Percentiles rank a stretch among this genome's conserved stretches.
Evolutionary conservation across 2,888 invertebrate genomes (phyloP).

Genomic region (Chymomyza procnemis): DNA sequence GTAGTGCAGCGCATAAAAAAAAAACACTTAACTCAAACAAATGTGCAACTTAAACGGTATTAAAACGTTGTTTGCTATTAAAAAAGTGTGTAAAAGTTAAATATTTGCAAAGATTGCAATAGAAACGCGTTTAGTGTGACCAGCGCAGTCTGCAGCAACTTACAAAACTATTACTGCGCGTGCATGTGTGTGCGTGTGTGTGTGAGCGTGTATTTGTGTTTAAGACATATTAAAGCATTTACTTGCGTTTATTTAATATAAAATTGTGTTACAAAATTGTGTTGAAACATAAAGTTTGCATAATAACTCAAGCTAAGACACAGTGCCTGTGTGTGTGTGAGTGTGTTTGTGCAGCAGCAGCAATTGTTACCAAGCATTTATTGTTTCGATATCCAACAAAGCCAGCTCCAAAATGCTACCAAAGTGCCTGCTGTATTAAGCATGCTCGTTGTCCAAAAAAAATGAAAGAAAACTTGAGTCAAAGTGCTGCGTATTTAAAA

Average conservation of each 20-base stretch:
- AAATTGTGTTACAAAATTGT: constrained; percentile 16
- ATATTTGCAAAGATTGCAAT: too few species aligned
- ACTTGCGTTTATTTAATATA: constrained; percentile 38
- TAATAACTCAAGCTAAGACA: constrained; percentile 35
- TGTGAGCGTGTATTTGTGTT: constrained; percentile 16
- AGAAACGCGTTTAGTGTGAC: neutral
- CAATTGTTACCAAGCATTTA: constrained; percentile 31
- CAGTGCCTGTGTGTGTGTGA: constrained; percentile 28
- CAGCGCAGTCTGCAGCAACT: constrained; percentile 24
- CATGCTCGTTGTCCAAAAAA: too few species aligned
- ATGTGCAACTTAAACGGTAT: too few species aligned
- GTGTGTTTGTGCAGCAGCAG: constrained; percentile 10
- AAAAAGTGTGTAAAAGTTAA: too few species aligned
- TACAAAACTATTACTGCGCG: constrained; percentile 35
- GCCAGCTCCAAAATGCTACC: constrained; percentile 8
- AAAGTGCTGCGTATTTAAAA: too few species aligned
- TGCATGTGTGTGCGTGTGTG: constrained; percentile 30
- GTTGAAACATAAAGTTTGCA: neutral
- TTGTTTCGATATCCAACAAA: constrained; percentile 14
- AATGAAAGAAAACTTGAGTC: too few species aligned
- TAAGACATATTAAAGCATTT: constrained; percentile 45
- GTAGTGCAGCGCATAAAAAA: constrained; percentile 32
- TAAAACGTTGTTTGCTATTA: neutral
- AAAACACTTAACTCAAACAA: too few species aligned
- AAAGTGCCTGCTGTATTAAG: too few species aligned